phyloP scores from a whole-genome alignment of 2,888 invertebrate species.

The Alsophila aescularia region DNA sequence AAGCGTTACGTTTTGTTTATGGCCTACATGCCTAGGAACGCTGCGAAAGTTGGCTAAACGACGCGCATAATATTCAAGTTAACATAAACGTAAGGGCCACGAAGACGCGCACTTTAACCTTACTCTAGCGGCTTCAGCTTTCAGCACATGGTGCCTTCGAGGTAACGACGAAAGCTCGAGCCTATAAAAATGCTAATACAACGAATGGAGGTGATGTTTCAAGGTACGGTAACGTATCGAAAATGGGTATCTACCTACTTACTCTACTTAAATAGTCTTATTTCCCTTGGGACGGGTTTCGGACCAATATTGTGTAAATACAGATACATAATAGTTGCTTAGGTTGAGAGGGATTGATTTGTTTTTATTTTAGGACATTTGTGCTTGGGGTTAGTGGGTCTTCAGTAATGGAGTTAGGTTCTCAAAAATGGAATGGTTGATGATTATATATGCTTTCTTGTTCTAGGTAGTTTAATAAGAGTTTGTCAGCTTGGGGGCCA shows the following conservation, averaged over 20 bases:
- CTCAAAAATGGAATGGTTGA: no score
- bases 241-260: conserved; percentile 8
- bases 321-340: conserved; percentile 27
- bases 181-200: conserved; percentile 73
- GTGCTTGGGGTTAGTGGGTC: no score
- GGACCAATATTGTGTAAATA: conserved; percentile 33
- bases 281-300: conserved; percentile 22
- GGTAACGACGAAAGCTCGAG: conserved; percentile 56
- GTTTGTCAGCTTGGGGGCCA: no score
- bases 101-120: conserved; percentile 44
- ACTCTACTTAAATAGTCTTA: conserved; percentile 20
- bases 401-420: no score
- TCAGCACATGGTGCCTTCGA: conserved; percentile 45
- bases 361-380: conserved; percentile 23
- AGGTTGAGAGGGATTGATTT: conserved; percentile 24
- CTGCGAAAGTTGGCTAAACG: conserved; percentile 23
- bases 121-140: conserved; percentile 14
- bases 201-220: conserved; percentile 61
- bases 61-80: conserved; percentile 48
- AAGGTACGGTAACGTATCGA: conserved; percentile 40
- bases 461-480: no score
- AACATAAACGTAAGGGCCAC: conserved; percentile 50
- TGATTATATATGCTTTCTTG: no score
- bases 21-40: conserved; percentile 14
- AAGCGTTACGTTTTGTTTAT: conserved; percentile 13